Conservation (phyloP, 2,797 vertebrate species). For the Limosa lapponica region DNA sequence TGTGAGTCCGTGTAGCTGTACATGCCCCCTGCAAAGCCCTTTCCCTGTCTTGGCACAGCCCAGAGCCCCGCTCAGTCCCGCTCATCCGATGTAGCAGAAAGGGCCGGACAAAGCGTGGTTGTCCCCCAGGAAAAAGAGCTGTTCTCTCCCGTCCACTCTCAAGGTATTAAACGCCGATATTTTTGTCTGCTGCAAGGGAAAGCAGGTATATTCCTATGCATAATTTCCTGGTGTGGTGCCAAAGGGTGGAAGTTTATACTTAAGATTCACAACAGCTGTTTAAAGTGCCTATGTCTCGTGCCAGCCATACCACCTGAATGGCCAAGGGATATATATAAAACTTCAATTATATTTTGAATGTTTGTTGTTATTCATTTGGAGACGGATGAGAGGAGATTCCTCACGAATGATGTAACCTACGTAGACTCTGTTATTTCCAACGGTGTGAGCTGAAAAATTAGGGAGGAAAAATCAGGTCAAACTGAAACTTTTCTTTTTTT, state of each 20-base stretch:
- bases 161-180: accelerated
- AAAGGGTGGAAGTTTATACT: constrained; percentile 65
- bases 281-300: constrained; percentile 48
- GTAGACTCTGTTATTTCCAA: constrained; percentile 62
- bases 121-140: neutral
- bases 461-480: constrained; percentile 69
- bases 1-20: accelerated
- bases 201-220: constrained; percentile 62
- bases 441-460: constrained; percentile 65
- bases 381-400: constrained; percentile 69
- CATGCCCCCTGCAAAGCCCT: neutral
- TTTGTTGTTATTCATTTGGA: constrained; percentile 71
- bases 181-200: neutral
- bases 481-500: constrained; percentile 15
- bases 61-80: accelerated
- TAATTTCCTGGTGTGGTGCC: constrained; percentile 41
- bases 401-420: constrained; percentile 53
- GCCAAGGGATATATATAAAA: constrained; percentile 73
- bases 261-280: constrained; percentile 71
- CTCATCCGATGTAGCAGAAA: neutral
- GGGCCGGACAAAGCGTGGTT: neutral
- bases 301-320: constrained; percentile 72
- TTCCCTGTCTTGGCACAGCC: accelerated
- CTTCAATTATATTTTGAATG: constrained; percentile 68
- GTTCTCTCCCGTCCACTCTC: neutral